Evolutionary conservation across 2,888 invertebrate genomes (phyloP).

Genomic region (Cybosia mesomella): DNA sequence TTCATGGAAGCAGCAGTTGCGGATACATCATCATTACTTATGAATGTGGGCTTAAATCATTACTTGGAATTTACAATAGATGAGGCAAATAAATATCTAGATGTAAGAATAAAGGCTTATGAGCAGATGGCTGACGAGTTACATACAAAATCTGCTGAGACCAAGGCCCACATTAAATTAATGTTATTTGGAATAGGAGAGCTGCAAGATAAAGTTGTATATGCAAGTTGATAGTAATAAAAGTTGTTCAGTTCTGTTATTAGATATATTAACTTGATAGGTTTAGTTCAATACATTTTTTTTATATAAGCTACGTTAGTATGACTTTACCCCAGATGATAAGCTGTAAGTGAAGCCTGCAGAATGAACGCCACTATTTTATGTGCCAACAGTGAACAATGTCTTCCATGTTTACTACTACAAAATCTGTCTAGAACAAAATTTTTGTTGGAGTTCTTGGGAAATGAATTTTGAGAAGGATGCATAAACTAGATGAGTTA

Average conservation of each 20-base stretch:
- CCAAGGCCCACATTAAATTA: constrained; percentile 93
- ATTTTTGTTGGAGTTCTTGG: no score
- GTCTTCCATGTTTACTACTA: no score
- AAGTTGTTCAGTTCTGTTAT: background rate
- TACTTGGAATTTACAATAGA: constrained; percentile 90
- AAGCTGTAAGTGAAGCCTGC: no score
- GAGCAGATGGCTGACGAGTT: constrained; percentile 88
- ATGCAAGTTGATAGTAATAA: constrained; percentile 27
- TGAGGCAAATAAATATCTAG: constrained; percentile 91
- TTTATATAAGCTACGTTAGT: no score
- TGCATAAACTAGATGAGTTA: no score
- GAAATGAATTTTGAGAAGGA: no score
- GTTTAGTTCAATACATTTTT: no score
- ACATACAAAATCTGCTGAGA: constrained; percentile 89
- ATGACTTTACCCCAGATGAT: no score
- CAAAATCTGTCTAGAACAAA: no score
- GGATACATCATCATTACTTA: constrained; percentile 89
- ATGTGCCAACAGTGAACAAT: no score
- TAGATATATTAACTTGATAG: no score
- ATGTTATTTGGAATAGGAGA: constrained; percentile 90
- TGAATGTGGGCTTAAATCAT: constrained; percentile 92
- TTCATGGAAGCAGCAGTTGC: constrained; percentile 92
- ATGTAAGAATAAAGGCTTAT: constrained; percentile 89
- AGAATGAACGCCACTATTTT: no score
- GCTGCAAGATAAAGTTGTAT: constrained; percentile 70